phyloP scores from a whole-genome alignment of 2,113 vertebrate species.

The Muntiacus muntjak region DNA sequence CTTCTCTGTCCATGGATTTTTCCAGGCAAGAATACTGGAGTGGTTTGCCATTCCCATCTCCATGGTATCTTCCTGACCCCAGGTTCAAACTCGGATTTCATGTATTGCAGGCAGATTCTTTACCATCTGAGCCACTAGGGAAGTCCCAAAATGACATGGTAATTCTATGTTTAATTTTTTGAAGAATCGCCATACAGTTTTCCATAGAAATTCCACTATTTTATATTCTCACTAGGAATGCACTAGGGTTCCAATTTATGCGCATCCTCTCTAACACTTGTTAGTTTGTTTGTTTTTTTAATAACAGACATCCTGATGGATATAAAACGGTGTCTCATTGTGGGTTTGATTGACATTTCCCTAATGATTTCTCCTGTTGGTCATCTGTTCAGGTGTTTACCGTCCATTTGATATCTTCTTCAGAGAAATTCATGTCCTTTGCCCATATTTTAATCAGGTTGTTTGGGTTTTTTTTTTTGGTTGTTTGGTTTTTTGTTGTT shows the following conservation, averaged over 20 bases:
- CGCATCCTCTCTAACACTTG: neutral
- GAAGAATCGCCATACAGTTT: neutral
- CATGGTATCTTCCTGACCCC: neutral
- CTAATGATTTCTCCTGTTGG: neutral
- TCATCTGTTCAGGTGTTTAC: neutral
- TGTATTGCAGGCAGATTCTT: neutral
- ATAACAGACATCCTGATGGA: neutral
- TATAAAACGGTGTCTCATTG: neutral
- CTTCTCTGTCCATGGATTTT: neutral
- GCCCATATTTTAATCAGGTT: neutral
- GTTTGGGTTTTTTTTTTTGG: neutral
- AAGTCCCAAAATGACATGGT: neutral
- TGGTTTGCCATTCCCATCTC: neutral
- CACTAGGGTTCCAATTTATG: neutral
- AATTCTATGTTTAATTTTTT: neutral
- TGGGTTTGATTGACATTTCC: neutral
- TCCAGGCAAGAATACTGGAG: neutral
- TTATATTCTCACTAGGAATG: neutral
- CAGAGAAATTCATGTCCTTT: neutral
- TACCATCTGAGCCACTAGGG: neutral
- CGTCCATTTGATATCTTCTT: neutral
- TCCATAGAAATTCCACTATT: neutral
- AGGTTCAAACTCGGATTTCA: neutral
- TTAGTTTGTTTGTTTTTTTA: neutral
- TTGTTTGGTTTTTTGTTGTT: neutral